Evolutionary conservation across 2,888 invertebrate species (phyloP), one percentile per base, ranked within the genome.

Genomic region (Cetonia aurata): DNA sequence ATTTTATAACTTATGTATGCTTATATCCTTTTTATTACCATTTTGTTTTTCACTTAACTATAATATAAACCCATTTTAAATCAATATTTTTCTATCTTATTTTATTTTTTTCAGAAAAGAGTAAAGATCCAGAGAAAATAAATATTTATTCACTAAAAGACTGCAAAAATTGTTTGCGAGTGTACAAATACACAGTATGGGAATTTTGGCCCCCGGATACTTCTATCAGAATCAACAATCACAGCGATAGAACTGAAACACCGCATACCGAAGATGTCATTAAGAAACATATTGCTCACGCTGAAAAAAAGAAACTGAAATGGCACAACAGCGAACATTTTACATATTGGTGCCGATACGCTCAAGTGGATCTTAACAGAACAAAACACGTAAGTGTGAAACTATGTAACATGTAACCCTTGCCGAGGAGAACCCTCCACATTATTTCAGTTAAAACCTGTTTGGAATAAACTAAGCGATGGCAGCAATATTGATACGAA

Each of bases 301-400:
- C 88, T 73, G 86, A 87, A 76, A 87, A 87, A 80, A 87, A 87
- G 81, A 88, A 88, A 84, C 87, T 88, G 85, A 89, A 89, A 82
- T 89, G 89, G 89, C 90, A 87, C 85, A 91, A 89, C 86, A 89
- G 88, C 81, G 89, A 88, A 85, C 90, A 86, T 86, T 89, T 89
- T 84, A 88, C 88, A 76, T 89, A 90, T 83, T 92, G 91, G 90
- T 91, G 91, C 84, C 88, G 92, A 75, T 91, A 92, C 77, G 91
- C 91, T 70, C 78, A 78, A 50, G 74, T 77, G 8, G 75, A 76
- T 37, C 76, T 75, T 48, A 74, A 74, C 41, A 88, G 90, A 81
- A 88, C 89, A 85, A 88, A 90, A 86, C 90, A 91, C 88, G 91
- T 91, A 88, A 87, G 82, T 79, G 73, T 41, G 50, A 65, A 25